These are phyloP conservation scores for Bergia puertoricense DNA, from an alignment of 92 coral and sea anemone genomes.

Conservation along the genomic window DNA sequence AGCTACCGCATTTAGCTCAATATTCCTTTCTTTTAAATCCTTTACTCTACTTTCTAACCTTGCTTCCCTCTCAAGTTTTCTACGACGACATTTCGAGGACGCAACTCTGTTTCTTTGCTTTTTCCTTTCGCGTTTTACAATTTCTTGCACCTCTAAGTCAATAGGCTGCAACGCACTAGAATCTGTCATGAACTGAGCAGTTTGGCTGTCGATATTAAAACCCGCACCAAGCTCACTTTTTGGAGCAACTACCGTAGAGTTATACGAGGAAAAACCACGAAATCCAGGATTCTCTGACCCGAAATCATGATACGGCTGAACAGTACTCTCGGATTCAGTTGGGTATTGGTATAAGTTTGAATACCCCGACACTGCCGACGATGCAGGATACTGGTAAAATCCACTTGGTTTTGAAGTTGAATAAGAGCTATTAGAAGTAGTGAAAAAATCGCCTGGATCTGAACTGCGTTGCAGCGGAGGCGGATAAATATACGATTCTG, in stretches of 20 bases:
- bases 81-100: slow-evolving; percentile 96
- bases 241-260: slow-evolving; percentile 76
- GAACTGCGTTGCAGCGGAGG: slow-evolving; percentile 58
- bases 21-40: slow-evolving; percentile 88
- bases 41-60: slow-evolving; percentile 87
- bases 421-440: slow-evolving; percentile 62
- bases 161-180: slow-evolving; percentile 82
- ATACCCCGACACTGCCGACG: slow-evolving; percentile 57
- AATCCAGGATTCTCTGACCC: slow-evolving; percentile 68
- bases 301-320: slow-evolving; percentile 77
- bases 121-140: slow-evolving; percentile 96
- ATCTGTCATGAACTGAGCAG: slow-evolving; percentile 77
- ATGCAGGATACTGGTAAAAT: slow-evolving; percentile 69
- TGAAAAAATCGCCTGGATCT: slow-evolving; percentile 74
- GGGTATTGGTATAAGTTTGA: slow-evolving; percentile 80
- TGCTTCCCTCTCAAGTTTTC: slow-evolving; percentile 97
- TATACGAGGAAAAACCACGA: slow-evolving; percentile 85
- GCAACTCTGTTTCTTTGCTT: slow-evolving; percentile 98
- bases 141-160: slow-evolving; percentile 97
- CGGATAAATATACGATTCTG: slow-evolving; percentile 66
- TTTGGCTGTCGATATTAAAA: slow-evolving; percentile 73
- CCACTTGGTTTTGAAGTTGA: slow-evolving; percentile 67
- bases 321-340: slow-evolving; percentile 61
- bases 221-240: slow-evolving; percentile 76
- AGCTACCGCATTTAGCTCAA: slow-evolving; percentile 92